phyloP scores from a whole-genome alignment of 2,797 vertebrate genomes.

The Clamator glandarius region DNA sequence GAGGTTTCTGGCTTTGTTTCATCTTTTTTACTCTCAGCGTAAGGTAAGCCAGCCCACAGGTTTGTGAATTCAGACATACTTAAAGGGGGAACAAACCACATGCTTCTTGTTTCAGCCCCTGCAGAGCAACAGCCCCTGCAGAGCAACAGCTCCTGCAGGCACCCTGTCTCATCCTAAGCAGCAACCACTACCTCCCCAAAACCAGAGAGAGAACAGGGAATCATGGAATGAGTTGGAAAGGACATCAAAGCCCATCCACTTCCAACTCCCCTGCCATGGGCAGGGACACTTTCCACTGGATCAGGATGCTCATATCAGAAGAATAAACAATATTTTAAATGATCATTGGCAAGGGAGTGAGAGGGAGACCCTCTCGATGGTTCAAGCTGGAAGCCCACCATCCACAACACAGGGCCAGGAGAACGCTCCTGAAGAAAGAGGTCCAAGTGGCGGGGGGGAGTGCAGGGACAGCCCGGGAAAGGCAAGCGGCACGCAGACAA shows the following conservation, averaged over 20 bases:
- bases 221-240: too few species aligned
- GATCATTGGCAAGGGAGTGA: not conserved
- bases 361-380: too few species aligned
- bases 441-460: accelerated
- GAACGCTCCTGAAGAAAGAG: not conserved
- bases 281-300: too few species aligned
- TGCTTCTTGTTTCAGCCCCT: not conserved
- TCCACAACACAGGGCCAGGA: not conserved
- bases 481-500: not conserved
- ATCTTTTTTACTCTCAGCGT: not conserved
- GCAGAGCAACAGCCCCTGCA: not conserved
- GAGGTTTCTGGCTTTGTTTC: not conserved
- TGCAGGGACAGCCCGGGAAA: accelerated
- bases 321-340: not conserved
- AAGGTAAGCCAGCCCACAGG: not conserved
- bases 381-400: not conserved
- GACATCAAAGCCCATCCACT: too few species aligned
- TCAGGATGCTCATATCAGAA: not conserved
- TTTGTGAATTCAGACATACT: not conserved
- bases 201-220: not conserved
- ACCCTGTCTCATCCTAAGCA: not conserved
- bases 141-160: not conserved
- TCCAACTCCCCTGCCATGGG: too few species aligned
- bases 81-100: not conserved
- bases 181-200: not conserved